These are phyloP conservation scores for Pseudorhiza aurosa DNA, from an alignment of 30 jellyfish, hydroid and myxozoan species.

Conservation along the genomic window DNA sequence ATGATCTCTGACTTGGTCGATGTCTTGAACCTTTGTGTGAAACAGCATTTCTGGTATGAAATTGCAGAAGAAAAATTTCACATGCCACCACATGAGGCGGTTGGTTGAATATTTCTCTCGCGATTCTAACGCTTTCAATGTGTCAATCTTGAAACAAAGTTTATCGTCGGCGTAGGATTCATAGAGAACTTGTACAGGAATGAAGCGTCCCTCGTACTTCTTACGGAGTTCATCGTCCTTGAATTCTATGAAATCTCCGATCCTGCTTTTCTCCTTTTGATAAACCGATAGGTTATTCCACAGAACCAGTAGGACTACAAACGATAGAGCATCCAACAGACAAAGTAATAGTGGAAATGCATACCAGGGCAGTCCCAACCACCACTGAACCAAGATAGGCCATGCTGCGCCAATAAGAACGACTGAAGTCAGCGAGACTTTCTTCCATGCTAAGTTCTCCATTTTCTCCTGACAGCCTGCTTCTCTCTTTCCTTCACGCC, in stretches of 20 bases:
- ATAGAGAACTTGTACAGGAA: slow-evolving; percentile 83
- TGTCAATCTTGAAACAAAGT: slow-evolving; percentile 75
- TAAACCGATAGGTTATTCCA: slow-evolving; percentile 56
- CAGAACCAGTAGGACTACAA: slow-evolving; percentile 27
- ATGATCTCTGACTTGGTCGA: slow-evolving; percentile 86
- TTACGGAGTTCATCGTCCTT: slow-evolving; percentile 51
- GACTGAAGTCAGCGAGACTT: slow-evolving; percentile 23
- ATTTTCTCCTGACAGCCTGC: not conserved
- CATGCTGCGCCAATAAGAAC: slow-evolving; percentile 17
- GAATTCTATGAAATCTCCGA: slow-evolving; percentile 75
- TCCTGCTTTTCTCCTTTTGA: slow-evolving; percentile 39
- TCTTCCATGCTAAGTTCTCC: slow-evolving; percentile 72
- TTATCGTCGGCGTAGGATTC: slow-evolving; percentile 89
- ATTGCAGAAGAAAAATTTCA: slow-evolving; percentile 77
- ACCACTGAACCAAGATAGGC: slow-evolving; percentile 50
- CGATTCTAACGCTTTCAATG: slow-evolving; percentile 68
- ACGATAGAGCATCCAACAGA: slow-evolving; percentile 25
- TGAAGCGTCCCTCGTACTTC: slow-evolving; percentile 55
- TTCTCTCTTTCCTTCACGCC: slow-evolving; percentile 30
- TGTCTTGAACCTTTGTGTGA: slow-evolving; percentile 79
- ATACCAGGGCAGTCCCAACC: slow-evolving; percentile 39
- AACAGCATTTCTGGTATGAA: slow-evolving; percentile 87
- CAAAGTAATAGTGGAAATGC: slow-evolving; percentile 32
- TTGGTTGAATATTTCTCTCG: slow-evolving; percentile 72
- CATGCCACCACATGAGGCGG: slow-evolving; percentile 91